These are phyloP conservation scores for Campaea margaritaria DNA, from an alignment of 2,888 invertebrate genomes.

Conservation along the genomic window DNA sequence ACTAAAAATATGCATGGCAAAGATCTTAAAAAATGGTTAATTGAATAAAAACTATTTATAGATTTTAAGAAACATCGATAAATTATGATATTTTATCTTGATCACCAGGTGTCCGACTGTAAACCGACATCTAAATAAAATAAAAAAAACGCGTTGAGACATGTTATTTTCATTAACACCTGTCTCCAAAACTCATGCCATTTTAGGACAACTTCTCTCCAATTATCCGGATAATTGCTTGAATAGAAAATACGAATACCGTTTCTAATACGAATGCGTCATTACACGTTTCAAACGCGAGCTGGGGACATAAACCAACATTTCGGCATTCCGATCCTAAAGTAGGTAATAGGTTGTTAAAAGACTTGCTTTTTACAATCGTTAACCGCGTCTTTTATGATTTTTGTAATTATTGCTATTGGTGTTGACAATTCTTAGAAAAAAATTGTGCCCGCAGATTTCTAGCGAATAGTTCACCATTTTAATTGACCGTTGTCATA, in stretches of 20 bases:
- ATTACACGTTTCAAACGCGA: slow-evolving; percentile 34
- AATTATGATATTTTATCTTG: slow-evolving; percentile 5
- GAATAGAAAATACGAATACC: slow-evolving; percentile 38
- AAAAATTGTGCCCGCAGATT: neutral
- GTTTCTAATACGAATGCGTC: slow-evolving; percentile 37
- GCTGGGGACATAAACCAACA: slow-evolving; percentile 29
- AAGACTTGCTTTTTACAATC: slow-evolving; percentile 46
- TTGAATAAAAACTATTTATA: neutral
- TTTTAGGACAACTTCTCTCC: slow-evolving; percentile 13
- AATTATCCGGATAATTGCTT: slow-evolving; percentile 29
- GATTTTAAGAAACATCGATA: neutral
- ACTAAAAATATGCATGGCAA: too few species aligned
- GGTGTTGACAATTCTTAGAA: slow-evolving; percentile 17
- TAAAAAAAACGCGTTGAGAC: neutral
- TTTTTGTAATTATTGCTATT: slow-evolving; percentile 31
- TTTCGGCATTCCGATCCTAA: slow-evolving; percentile 47
- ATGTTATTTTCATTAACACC: slow-evolving; percentile 8
- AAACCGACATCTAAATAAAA: neutral
- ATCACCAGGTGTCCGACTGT: slow-evolving; percentile 14
- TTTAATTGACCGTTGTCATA: neutral
- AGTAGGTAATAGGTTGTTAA: slow-evolving; percentile 46
- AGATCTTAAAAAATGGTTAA: too few species aligned
- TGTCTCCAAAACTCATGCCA: slow-evolving; percentile 7
- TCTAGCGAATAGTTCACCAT: neutral
- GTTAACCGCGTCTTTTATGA: slow-evolving; percentile 32